A percentile compares a stretch with the other conserved stretches of the same genome.
These are phyloP conservation scores for Leucozona laternaria DNA, from an alignment of 2,888 invertebrate genomes.

Conservation along the genomic window DNA sequence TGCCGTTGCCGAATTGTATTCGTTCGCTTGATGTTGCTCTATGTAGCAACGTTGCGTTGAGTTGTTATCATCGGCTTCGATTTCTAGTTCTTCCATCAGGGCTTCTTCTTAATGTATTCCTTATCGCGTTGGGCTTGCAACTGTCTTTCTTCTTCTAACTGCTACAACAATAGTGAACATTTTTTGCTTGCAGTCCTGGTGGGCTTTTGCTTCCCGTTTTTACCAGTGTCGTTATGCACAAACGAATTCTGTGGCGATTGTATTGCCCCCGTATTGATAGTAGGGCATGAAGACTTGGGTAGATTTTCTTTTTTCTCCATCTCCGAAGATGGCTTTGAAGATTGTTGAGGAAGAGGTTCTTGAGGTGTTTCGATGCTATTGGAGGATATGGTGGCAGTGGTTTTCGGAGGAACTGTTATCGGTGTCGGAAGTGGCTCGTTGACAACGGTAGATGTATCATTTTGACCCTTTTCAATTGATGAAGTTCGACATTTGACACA, in stretches of 20 bases:
- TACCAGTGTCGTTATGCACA: neutral
- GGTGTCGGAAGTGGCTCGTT: neutral
- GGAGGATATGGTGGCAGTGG: neutral
- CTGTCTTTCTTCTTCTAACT: neutral
- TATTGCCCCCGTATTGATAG: too few species aligned
- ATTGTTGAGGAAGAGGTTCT: too few species aligned
- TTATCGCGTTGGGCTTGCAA: neutral
- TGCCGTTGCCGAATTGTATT: neutral
- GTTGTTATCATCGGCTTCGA: neutral
- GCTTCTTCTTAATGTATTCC: conserved; percentile 6
- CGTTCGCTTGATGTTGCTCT: neutral
- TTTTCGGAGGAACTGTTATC: too few species aligned
- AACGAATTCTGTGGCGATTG: too few species aligned
- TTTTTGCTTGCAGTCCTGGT: neutral
- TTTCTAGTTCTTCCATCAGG: neutral
- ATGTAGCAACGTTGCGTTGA: neutral
- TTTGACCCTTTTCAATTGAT: neutral
- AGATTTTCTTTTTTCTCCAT: too few species aligned
- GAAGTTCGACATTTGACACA: neutral
- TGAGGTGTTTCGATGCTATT: too few species aligned
- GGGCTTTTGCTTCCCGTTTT: neutral
- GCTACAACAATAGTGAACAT: neutral
- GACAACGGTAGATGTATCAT: neutral
- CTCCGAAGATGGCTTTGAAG: too few species aligned
- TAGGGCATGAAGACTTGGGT: too few species aligned